Conservation (phyloP, 2,888 invertebrate species). For the Embidobia sp. region DNA sequence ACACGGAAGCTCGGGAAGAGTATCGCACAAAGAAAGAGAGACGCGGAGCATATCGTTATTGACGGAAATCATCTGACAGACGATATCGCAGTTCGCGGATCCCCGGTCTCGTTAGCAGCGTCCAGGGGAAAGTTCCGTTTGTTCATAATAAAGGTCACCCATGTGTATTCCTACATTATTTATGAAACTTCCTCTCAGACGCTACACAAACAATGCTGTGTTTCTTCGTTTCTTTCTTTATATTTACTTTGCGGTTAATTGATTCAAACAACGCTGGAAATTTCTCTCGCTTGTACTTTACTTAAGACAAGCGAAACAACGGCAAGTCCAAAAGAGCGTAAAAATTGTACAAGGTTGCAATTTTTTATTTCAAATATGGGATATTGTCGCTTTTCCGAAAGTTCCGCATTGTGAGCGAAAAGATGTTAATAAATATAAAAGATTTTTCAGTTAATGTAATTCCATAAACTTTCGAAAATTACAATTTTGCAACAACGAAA, state of each 20-base stretch:
- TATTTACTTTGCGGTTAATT: conserved; percentile 1
- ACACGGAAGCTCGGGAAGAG: conserved; percentile 51
- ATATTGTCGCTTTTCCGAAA: no score
- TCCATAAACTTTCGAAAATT: no score
- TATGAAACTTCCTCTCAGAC: conserved; percentile 24
- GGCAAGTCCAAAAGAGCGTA: no score
- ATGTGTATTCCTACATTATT: conserved; percentile 42
- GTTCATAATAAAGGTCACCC: conserved; percentile 41
- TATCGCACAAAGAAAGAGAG: conserved; percentile 32
- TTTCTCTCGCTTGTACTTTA: no score
- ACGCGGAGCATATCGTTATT: conserved; percentile 33
- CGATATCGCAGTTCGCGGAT: conserved; percentile 44
- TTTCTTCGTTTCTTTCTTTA: conserved; percentile 9
- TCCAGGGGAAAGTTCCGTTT: conserved; percentile 48
- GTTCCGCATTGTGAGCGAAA: no score
- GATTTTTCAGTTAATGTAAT: no score
- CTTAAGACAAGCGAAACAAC: no score
- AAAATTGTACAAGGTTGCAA: no score
- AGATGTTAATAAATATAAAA: no score
- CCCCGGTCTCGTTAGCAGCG: conserved; percentile 11
- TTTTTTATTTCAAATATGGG: no score
- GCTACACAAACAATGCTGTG: conserved; percentile 13
- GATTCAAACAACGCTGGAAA: neutral
- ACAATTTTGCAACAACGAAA: no score
- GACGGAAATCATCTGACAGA: conserved; percentile 61